Evolutionary conservation across 2,888 invertebrate species (phyloP).

Genomic region (Tillus elongatus): DNA sequence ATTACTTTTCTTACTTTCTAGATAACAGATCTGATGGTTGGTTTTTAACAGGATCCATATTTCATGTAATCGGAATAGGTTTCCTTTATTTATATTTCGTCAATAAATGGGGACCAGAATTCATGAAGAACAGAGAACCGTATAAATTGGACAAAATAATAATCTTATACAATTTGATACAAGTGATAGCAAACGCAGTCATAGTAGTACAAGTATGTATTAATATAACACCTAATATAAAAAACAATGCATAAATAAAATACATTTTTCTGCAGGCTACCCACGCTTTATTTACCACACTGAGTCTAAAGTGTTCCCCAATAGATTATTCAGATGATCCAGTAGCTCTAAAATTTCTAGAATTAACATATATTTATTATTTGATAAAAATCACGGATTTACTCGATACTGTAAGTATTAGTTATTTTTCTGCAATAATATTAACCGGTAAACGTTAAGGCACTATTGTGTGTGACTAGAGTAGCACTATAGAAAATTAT

Average conservation of each 20-base stretch:
- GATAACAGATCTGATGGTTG: constrained; percentile 22
- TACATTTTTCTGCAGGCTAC: constrained; percentile 10
- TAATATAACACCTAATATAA: no score
- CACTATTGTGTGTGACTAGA: no score
- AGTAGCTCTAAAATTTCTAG: constrained; percentile 49
- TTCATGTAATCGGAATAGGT: constrained; percentile 17
- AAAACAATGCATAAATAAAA: no score
- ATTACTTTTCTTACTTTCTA: no score
- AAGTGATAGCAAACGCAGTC: constrained; percentile 23
- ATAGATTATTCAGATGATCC: constrained; percentile 57
- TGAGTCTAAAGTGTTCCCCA: constrained; percentile 52
- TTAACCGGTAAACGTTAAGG: not conserved
- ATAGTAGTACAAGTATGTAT: constrained; percentile 20
- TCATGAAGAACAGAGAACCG: constrained; percentile 26
- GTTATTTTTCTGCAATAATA: not conserved
- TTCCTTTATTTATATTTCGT: constrained; percentile 23
- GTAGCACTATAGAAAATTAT: no score
- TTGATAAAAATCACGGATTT: constrained; percentile 63
- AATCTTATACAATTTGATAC: constrained; percentile 23
- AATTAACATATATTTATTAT: constrained; percentile 58
- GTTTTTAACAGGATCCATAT: constrained; percentile 22
- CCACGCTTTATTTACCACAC: no score
- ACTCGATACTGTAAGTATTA: constrained; percentile 55
- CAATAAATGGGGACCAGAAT: constrained; percentile 22
- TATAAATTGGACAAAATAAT: constrained; percentile 23